phyloP scores from a whole-genome alignment of 2,797 vertebrate species.

The Hypotaenidia okinawae region DNA sequence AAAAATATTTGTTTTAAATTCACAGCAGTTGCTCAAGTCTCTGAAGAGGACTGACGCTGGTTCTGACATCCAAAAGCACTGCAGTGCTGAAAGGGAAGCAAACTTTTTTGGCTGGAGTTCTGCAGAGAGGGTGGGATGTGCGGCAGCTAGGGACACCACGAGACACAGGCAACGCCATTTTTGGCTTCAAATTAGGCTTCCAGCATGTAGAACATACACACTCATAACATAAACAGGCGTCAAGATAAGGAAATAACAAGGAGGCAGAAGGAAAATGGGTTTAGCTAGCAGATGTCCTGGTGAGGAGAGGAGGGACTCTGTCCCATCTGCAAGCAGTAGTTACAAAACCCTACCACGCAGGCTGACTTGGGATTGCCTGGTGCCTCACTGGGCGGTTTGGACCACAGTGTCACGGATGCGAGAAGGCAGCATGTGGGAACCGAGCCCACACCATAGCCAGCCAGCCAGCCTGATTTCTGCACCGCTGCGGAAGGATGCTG shows the following conservation, averaged over 20 bases:
- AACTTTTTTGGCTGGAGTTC: constrained; percentile 52
- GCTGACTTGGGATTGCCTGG: not conserved
- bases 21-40: constrained; percentile 69
- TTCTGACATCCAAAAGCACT: constrained; percentile 66
- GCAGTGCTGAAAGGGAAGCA: constrained; percentile 50
- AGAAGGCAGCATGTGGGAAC: not conserved
- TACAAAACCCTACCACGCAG: not conserved
- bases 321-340: not conserved
- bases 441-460: fast-evolving
- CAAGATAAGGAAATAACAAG: not conserved
- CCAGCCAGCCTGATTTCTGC: not conserved
- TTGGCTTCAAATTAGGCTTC: constrained; percentile 17
- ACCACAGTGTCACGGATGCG: not conserved
- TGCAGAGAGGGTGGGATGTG: constrained; percentile 51
- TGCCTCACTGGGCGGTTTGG: not conserved
- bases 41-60: constrained; percentile 59
- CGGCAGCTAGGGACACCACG: not conserved
- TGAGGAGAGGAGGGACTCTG: not conserved
- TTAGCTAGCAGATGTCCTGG: not conserved
- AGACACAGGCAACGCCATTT: constrained; percentile 15
- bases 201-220: not conserved
- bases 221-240: not conserved
- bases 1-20: constrained; percentile 73
- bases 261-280: not conserved
- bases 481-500: not conserved